Conservation (phyloP, 2,797 vertebrate species). For the Myripristis murdjan region DNA sequence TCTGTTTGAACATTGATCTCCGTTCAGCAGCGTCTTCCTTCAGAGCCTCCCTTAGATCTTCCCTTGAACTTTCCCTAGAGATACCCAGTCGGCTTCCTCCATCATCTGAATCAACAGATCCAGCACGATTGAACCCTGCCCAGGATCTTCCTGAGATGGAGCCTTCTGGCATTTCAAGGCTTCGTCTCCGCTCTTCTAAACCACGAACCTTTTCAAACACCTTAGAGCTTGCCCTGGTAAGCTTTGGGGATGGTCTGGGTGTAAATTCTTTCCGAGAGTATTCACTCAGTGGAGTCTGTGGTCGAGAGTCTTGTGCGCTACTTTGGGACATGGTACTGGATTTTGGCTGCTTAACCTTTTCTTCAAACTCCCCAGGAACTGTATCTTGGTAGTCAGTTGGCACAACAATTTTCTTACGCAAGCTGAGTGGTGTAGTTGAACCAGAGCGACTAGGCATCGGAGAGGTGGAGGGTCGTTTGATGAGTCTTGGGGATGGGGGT, state of each 20-base stretch:
- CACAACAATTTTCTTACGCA: slow-evolving; percentile 88
- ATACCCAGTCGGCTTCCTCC: slow-evolving; percentile 87
- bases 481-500: slow-evolving; percentile 91
- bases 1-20: slow-evolving; percentile 91
- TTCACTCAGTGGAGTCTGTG: slow-evolving; percentile 93
- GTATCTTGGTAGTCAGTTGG: slow-evolving; percentile 90
- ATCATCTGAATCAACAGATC: slow-evolving; percentile 92
- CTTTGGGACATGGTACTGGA: slow-evolving; percentile 87
- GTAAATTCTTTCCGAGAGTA: slow-evolving; percentile 90
- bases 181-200: slow-evolving; percentile 93
- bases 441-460: slow-evolving; percentile 86
- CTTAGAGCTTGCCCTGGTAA: slow-evolving; percentile 92
- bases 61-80: slow-evolving; percentile 90
- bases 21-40: slow-evolving; percentile 90
- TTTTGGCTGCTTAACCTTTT: slow-evolving; percentile 93
- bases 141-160: slow-evolving; percentile 89
- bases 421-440: slow-evolving; percentile 88
- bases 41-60: slow-evolving; percentile 89
- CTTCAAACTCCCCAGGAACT: slow-evolving; percentile 92
- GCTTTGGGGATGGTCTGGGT: slow-evolving; percentile 91
- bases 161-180: slow-evolving; percentile 93
- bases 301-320: slow-evolving; percentile 90
- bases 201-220: slow-evolving; percentile 95
- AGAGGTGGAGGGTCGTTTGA: slow-evolving; percentile 83
- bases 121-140: slow-evolving; percentile 92